Conservation (phyloP, 2,888 invertebrate genomes). For the Cataglyphis albicans region DNA sequence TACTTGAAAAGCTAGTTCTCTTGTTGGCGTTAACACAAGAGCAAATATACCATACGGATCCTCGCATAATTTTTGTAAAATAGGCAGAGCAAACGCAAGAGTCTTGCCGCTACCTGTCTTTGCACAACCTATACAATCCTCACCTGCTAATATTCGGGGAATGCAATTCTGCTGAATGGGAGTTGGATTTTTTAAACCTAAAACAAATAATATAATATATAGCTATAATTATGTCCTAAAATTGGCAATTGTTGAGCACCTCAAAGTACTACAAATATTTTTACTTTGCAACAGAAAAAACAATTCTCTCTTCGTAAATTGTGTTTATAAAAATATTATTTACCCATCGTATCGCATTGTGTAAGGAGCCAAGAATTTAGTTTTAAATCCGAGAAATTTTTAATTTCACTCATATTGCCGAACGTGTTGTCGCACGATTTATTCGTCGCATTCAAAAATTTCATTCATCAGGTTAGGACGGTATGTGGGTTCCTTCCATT, state of each 20-base stretch:
- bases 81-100: constrained; percentile 97
- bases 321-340: constrained; percentile 35
- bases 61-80: constrained; percentile 95
- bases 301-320: constrained; percentile 12
- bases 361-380: constrained; percentile 92
- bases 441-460: not conserved
- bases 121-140: constrained; percentile 97
- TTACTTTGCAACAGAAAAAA: constrained; percentile 21
- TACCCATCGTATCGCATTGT: constrained; percentile 91
- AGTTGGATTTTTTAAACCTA: constrained; percentile 92
- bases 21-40: constrained; percentile 97
- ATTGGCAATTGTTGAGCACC: not conserved
- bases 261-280: constrained; percentile 43
- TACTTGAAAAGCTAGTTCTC: constrained; percentile 95
- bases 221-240: not conserved
- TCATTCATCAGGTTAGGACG: not conserved
- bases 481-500: no score
- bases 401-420: constrained; percentile 6
- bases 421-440: not conserved
- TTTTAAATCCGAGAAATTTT: constrained; percentile 88
- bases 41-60: constrained; percentile 99
- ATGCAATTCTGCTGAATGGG: constrained; percentile 94
- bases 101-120: constrained; percentile 99
- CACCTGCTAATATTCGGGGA: constrained; percentile 91
- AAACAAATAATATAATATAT: constrained; percentile 6